These are phyloP conservation scores for Xanthia togata DNA, from an alignment of 2,888 invertebrate genomes.

Conservation along the genomic window DNA sequence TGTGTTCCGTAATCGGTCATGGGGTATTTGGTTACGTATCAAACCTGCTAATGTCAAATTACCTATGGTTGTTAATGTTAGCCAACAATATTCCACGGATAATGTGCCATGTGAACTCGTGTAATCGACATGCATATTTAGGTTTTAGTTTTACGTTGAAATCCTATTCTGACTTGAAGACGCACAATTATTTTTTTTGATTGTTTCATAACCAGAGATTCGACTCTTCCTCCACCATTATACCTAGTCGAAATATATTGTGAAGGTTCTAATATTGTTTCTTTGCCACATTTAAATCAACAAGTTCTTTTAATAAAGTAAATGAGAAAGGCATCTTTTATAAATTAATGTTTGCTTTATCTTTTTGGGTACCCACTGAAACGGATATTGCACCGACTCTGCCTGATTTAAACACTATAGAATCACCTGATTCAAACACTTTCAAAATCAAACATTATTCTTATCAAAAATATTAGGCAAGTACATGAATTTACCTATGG, in stretches of 20 bases:
- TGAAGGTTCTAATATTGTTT: neutral
- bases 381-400: neutral
- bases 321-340: neutral
- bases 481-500: neutral
- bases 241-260: neutral
- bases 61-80: constrained; percentile 54
- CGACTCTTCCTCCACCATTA: neutral
- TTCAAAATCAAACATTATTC: neutral
- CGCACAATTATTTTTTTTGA: neutral
- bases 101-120: constrained; percentile 52
- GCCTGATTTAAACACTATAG: neutral
- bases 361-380: neutral
- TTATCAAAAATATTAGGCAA: neutral
- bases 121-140: constrained; percentile 40
- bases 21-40: constrained; percentile 55
- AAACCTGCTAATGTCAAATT: constrained; percentile 56
- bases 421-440: neutral
- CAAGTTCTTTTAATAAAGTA: neutral
- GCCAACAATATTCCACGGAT: constrained; percentile 46
- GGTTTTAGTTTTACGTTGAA: neutral
- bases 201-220: no score
- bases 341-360: neutral
- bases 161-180: neutral
- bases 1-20: constrained; percentile 67
- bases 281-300: neutral